Conservation (phyloP, 2,113 vertebrate genomes). For the Hipposideros armiger region DNA sequence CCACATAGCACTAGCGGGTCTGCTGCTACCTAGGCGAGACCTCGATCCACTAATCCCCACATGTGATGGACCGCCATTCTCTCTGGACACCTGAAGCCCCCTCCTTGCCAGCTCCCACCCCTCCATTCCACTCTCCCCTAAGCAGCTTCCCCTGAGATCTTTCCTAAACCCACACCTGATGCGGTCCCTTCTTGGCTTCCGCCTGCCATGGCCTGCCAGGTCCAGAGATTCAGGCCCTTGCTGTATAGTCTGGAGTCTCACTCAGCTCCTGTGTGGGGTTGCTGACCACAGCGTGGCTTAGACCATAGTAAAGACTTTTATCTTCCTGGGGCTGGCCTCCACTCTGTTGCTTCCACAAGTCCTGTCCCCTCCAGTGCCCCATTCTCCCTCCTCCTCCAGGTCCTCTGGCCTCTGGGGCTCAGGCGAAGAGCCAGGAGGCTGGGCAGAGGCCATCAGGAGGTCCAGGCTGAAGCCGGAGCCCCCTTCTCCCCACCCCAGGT, state of each 20-base stretch:
- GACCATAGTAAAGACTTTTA: background rate
- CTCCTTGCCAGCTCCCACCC: background rate
- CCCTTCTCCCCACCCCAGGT: background rate
- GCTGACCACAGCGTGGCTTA: background rate
- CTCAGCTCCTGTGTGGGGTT: too few species aligned
- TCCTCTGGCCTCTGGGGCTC: background rate
- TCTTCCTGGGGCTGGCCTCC: background rate
- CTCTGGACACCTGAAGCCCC: background rate
- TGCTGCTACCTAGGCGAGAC: background rate
- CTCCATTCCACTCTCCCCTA: too few species aligned
- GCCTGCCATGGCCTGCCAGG: background rate
- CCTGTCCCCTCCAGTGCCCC: background rate
- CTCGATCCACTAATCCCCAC: background rate
- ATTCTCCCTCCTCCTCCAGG: background rate
- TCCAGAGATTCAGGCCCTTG: background rate
- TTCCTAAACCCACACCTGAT: background rate
- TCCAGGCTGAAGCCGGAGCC: background rate
- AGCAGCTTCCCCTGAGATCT: background rate
- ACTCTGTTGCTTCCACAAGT: too few species aligned
- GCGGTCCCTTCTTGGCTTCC: background rate
- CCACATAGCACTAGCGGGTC: background rate
- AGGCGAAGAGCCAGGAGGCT: background rate
- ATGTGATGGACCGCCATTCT: background rate
- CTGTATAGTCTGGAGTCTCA: background rate
- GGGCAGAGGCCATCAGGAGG: background rate